phyloP scores from a whole-genome alignment of 2,888 invertebrate genomes.

The Volucella bombylans region DNA sequence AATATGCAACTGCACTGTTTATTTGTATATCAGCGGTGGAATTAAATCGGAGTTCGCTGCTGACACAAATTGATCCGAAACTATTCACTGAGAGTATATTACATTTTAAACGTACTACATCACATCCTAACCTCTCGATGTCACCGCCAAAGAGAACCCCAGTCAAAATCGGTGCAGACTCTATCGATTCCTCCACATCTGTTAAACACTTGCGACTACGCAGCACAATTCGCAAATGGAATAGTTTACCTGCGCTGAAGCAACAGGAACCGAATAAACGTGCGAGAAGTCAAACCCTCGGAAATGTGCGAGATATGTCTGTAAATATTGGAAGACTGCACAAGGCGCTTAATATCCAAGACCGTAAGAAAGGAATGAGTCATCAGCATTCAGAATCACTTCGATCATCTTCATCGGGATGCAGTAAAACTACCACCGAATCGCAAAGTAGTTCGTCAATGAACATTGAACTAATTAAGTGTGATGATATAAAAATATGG shows the following conservation, averaged over 20 bases:
- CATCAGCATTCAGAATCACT: conserved; percentile 39
- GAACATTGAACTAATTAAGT: conserved; percentile 80
- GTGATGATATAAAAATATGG: conserved; percentile 82
- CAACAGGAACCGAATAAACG: conserved; percentile 53
- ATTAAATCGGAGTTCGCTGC: conserved; percentile 85
- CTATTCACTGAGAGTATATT: conserved; percentile 78
- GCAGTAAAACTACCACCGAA: conserved; percentile 60
- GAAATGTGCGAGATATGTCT: conserved; percentile 33
- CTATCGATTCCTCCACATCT: conserved; percentile 6
- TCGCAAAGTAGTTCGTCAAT: conserved; percentile 56
- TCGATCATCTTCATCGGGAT: conserved; percentile 72
- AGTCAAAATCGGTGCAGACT: conserved; percentile 37
- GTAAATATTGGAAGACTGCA: conserved; percentile 70
- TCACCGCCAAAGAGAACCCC: conserved; percentile 72
- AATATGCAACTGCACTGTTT: conserved; percentile 85
- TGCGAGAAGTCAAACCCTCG: conserved; percentile 52
- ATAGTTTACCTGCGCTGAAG: conserved; percentile 75
- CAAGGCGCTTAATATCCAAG: conserved; percentile 54
- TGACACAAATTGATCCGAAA: conserved; percentile 86
- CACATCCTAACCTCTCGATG: conserved; percentile 85
- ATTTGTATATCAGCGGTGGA: conserved; percentile 87
- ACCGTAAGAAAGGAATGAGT: conserved; percentile 28
- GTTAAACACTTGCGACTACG: conserved; percentile 12
- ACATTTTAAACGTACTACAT: conserved; percentile 83
- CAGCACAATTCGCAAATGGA: conserved; percentile 75